phyloP scores from a whole-genome alignment of 1,140 invertebrate genomes.

The Euwallacea fornicatus region DNA sequence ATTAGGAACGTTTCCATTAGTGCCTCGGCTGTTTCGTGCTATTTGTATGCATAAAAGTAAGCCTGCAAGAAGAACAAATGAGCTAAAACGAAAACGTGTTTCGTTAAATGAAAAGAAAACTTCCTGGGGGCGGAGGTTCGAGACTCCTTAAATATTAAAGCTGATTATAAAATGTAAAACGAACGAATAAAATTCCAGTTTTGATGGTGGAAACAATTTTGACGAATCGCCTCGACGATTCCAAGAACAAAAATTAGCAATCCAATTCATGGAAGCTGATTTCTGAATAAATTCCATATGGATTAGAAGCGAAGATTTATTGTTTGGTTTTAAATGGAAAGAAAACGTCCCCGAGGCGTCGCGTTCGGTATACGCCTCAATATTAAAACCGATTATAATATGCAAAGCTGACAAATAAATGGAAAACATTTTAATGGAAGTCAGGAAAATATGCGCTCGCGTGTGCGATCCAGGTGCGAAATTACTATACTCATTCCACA shows the following conservation, averaged over 20 bases:
- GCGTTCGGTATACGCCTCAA: not conserved
- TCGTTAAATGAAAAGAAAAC: not conserved
- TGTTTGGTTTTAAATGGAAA: no score
- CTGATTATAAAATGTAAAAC: not conserved
- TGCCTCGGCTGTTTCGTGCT: not conserved
- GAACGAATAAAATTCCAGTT: not conserved
- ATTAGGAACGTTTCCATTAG: not conserved
- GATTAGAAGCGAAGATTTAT: no score
- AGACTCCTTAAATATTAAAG: not conserved
- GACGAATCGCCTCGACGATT: no score
- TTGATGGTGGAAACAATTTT: no score
- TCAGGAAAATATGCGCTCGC: not conserved
- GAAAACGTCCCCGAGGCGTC: no score
- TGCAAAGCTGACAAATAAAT: not conserved
- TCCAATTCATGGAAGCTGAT: no score
- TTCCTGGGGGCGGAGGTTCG: not conserved
- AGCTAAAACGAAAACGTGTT: slow-evolving; percentile 1
- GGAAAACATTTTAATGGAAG: slow-evolving; percentile 2
- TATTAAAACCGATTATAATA: slow-evolving; percentile 3
- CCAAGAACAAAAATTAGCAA: no score
- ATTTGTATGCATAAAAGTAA: slow-evolving; percentile 2
- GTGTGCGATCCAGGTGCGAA: slow-evolving; percentile 2
- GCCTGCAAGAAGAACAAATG: not conserved
- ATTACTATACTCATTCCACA: slow-evolving; percentile 5
- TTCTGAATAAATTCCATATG: no score